Conservation (phyloP, 2,797 vertebrate species). For the Scolopax rusticola region DNA sequence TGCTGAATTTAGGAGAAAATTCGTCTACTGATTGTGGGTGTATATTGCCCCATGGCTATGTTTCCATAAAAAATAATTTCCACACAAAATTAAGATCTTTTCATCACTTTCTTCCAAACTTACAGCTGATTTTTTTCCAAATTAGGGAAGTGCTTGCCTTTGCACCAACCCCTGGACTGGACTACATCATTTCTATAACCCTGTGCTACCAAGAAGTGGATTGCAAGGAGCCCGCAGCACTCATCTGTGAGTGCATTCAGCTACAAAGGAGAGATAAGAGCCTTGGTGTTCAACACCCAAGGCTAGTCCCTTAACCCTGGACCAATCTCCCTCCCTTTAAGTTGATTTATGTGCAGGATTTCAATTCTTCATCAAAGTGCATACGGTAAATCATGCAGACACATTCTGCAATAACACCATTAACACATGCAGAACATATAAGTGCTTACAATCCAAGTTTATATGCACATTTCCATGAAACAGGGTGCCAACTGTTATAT, state of each 20-base stretch:
- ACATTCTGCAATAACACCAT: neutral
- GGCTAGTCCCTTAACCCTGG: neutral
- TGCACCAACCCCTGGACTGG: neutral
- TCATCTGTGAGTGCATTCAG: neutral
- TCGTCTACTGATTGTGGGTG: neutral
- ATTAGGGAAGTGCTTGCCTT: neutral
- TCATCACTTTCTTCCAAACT: neutral
- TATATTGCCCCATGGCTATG: neutral
- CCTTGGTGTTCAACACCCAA: neutral
- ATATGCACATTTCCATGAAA: neutral
- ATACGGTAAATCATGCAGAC: neutral
- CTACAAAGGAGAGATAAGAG: neutral
- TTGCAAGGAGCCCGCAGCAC: neutral
- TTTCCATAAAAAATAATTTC: neutral
- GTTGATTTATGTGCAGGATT: neutral
- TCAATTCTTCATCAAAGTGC: neutral
- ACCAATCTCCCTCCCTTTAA: neutral
- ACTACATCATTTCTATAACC: neutral
- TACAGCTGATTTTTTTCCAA: neutral
- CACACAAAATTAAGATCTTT: neutral
- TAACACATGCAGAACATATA: accelerated
- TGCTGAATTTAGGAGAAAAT: neutral
- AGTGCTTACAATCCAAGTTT: neutral
- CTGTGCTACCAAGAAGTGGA: neutral
- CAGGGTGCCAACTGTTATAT: no score